A percentile compares a stretch with the other conserved stretches of the same genome.
phyloP scores from a whole-genome alignment of 2,113 vertebrate genomes.

The Ahaetulla prasina region DNA sequence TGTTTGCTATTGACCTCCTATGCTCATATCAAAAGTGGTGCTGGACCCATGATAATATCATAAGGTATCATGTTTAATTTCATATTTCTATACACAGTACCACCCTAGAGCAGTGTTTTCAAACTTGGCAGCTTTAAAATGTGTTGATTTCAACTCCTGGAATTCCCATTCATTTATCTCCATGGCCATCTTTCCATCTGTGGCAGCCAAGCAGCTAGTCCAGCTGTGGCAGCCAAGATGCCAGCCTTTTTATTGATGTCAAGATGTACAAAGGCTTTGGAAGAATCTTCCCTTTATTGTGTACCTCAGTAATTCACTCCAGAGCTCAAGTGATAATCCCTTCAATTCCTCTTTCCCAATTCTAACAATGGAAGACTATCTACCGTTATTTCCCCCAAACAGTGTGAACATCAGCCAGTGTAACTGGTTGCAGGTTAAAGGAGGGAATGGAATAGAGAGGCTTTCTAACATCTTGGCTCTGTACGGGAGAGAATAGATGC shows the following conservation, averaged over 20 bases:
- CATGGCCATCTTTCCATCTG: not conserved
- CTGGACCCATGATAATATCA: conserved; percentile 86
- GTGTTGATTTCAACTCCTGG: not conserved
- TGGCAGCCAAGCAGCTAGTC: not conserved
- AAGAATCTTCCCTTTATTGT: not conserved
- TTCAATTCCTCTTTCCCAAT: not conserved
- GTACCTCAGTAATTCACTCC: too few species aligned
- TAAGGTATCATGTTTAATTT: conserved; percentile 66
- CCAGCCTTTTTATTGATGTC: not conserved
- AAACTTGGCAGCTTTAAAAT: not conserved
- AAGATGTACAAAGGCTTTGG: not conserved
- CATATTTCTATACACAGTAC: not conserved
- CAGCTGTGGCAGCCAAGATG: not conserved
- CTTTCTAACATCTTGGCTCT: not conserved
- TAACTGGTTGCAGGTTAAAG: not conserved
- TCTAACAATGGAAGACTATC: not conserved
- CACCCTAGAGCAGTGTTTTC: not conserved
- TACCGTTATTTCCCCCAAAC: too few species aligned
- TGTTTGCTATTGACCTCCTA: conserved; percentile 85
- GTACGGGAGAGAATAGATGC: not conserved
- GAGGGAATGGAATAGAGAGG: not conserved
- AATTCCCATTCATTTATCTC: not conserved
- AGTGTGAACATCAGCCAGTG: not conserved
- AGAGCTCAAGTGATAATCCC: too few species aligned
- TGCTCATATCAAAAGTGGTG: conserved; percentile 85